Base-by-base conservation (phyloP, 2,113 vertebrate genomes). In the Alligator sinensis region DNA sequence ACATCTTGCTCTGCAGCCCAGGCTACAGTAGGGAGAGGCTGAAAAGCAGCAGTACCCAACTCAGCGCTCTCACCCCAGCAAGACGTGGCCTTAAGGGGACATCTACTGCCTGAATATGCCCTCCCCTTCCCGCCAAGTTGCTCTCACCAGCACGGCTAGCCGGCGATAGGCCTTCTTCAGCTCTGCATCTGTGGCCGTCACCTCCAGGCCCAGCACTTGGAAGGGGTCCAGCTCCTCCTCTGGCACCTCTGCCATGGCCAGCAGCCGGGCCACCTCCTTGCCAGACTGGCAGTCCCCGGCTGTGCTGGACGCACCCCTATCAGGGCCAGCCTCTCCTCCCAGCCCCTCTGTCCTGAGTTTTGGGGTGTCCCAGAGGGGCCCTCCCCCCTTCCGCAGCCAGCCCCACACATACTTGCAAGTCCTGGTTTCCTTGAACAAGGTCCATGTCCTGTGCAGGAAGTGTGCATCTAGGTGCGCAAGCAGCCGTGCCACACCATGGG, bases 191-290 rank as follows among this genome's bases (percentile, higher is more conserved):
- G 98, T 98, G 28, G 99, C 99, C 2, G 98, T 97, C 5, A 97
- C 92, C 87, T 99, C 99, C 94, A 99, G 98, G 1, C 99, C 99
- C 55, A 99, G 97, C 91, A 99, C 99, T 27, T 98, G 97, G 94
- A 99, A 99, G 27, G 99, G 99, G 94, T 99, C 98, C 76, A 99
- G 97, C 86, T 99, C 99, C 18, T 99, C 99, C 94, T 99, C 99
- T 30, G 99, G 98, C 70, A 98, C 96, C 66, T 97, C 97, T 2
- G 98, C 98, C 97, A 99, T 95, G 4, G 98, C 98, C 94, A 99
- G 97, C 86, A 99, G 97, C 72, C 99, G 98, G 68, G 98, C 97
- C 87, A 99, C 97, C 97, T 99, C 99, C 91, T 98, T 98, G 6
- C 97, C 98, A 9, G 98, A 98, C 90, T 97, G 96, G 88, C 91